Evolutionary conservation across 2,113 vertebrate species (phyloP).

Genomic region (Megaptera novaeangliae): DNA sequence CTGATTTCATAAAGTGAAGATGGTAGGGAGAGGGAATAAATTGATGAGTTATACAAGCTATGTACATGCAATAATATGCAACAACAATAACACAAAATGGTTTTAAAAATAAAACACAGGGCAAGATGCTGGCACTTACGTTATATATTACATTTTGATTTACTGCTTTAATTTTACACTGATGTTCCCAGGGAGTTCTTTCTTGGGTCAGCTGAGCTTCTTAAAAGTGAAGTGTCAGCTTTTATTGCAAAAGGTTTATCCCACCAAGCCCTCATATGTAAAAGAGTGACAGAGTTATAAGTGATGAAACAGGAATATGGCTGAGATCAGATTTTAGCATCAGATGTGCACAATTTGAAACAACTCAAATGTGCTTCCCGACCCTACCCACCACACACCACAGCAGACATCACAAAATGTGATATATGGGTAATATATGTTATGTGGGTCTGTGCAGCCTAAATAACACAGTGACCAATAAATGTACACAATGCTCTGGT

Average conservation of each 20-base stretch:
- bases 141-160: constrained; percentile 51
- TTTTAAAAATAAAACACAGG: constrained; percentile 33
- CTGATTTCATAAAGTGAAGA: constrained; percentile 22
- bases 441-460: background rate
- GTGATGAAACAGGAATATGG: constrained; percentile 27
- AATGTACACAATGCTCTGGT: background rate
- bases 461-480: background rate
- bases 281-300: constrained; percentile 26
- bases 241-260: constrained; percentile 49
- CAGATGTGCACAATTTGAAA: constrained; percentile 19
- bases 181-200: constrained; percentile 32
- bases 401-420: background rate
- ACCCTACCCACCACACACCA: background rate
- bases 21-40: background rate
- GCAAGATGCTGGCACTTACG: background rate
- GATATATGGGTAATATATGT: background rate
- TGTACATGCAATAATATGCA: background rate
- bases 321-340: constrained; percentile 27
- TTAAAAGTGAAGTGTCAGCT: constrained; percentile 52
- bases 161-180: constrained; percentile 58
- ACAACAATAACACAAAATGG: background rate
- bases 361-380: constrained; percentile 6
- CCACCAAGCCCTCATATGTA: constrained; percentile 5
- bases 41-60: background rate
- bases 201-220: constrained; percentile 34